Evolutionary conservation across 2,797 vertebrate species (phyloP), one percentile per base, ranked within the genome.

Genomic region (Euthynnus affinis): DNA sequence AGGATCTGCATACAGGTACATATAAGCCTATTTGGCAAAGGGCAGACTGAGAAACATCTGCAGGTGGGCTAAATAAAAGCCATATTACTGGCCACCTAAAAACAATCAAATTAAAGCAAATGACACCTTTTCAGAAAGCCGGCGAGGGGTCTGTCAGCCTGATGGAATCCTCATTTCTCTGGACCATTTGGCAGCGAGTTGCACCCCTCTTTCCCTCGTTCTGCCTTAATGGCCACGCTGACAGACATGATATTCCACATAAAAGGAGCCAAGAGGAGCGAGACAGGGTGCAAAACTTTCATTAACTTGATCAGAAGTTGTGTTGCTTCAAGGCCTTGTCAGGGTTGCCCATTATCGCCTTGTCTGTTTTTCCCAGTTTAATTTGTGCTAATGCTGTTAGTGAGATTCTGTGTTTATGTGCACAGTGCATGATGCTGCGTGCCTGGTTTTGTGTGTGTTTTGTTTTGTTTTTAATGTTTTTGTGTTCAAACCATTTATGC

Each of bases 101-200:
- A 84, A 92, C 92, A 92, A 94, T 95, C 92, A 93, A 92, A 93
- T 95, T 93, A 95, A 93, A 94, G 91, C 65, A 94, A 93, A 92
- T 94, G 91, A 92, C 91, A 94, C 89, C 92, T 93, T 96, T 94
- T 93, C 92, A 91, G 88, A 87, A 90, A 91, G 88, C 81, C 82
- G 82, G 84, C 80, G 56, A 91, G 89, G 86, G 91, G 91, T 91
- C 90, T 93, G 92, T 95, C 94, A 93, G 87, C 91, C 83, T 94
- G 91, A 91, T 90, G 86, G 89, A 93, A 88, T 88, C 84, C 84
- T 93, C 87, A 93, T 95, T 95, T 94, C 90, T 95, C 91, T 92
- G 89, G 90, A 89, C 89, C 91, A 91, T 93, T 95, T 94, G 92
- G 89, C 92, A 91, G 84, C 61, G 34, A 85, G 80, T 84, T 84